phyloP scores from a whole-genome alignment of 92 coral and sea anemone genomes.

The Parazoanthus darwini region DNA sequence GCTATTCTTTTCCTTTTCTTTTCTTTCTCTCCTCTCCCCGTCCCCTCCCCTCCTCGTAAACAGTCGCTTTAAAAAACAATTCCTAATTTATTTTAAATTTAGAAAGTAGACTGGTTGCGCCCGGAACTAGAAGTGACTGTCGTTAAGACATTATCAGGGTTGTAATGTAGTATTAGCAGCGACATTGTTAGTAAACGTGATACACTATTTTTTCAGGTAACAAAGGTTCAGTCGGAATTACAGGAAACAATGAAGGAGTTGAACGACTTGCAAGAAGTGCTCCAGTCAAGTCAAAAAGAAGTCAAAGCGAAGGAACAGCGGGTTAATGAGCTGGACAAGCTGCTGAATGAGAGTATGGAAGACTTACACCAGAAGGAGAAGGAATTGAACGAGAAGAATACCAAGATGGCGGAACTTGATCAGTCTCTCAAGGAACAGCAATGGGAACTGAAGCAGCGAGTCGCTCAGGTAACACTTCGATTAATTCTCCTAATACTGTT shows the following conservation, averaged over 20 bases:
- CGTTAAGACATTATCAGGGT: too few relatives aligned
- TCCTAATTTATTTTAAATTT: too few relatives aligned
- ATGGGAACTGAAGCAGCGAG: slow-evolving; percentile 84
- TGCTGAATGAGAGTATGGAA: slow-evolving; percentile 92
- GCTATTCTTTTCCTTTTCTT: too few relatives aligned
- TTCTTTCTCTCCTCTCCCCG: too few relatives aligned
- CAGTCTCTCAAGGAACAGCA: slow-evolving; percentile 87
- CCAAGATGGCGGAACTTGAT: slow-evolving; percentile 85
- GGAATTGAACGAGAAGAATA: slow-evolving; percentile 73
- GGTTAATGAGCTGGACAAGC: slow-evolving; percentile 85
- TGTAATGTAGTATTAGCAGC: too few relatives aligned
- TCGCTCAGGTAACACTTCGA: slow-evolving; percentile 72
- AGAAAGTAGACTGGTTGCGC: too few relatives aligned
- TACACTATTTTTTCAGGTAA: slow-evolving; percentile 49
- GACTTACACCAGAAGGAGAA: slow-evolving; percentile 88
- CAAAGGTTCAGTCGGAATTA: slow-evolving; percentile 75
- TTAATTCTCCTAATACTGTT: neutral
- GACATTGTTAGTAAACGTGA: too few relatives aligned
- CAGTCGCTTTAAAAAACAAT: too few relatives aligned
- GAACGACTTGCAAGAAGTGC: slow-evolving; percentile 73
- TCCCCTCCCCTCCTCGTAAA: too few relatives aligned
- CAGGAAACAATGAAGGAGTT: slow-evolving; percentile 83
- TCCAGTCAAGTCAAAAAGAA: slow-evolving; percentile 77
- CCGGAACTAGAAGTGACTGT: too few relatives aligned
- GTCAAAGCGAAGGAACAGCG: slow-evolving; percentile 77